Percentiles rank a stretch among this genome's conserved stretches.
phyloP scores from a whole-genome alignment of 2,113 vertebrate genomes.

The Lepus europaeus region DNA sequence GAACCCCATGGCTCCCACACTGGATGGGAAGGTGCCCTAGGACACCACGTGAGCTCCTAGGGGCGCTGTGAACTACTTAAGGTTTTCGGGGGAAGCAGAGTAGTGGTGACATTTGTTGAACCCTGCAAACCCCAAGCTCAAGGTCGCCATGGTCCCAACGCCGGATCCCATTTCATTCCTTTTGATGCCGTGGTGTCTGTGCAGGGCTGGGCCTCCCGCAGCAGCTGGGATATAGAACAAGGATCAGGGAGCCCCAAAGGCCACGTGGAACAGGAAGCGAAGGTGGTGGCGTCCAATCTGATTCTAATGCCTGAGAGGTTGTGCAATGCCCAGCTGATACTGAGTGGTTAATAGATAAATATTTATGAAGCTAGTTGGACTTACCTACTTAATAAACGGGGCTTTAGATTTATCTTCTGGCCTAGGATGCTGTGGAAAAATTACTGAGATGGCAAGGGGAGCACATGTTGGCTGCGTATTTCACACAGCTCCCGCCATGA shows the following conservation, averaged over 20 bases:
- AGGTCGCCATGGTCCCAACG: neutral
- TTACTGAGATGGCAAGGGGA: neutral
- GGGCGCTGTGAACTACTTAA: neutral
- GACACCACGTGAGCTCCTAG: neutral
- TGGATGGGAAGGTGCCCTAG: neutral
- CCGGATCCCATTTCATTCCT: neutral
- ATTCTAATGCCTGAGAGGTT: neutral
- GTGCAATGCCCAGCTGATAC: neutral
- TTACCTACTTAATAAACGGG: neutral
- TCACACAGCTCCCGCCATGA: neutral
- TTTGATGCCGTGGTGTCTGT: neutral
- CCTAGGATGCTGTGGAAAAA: neutral
- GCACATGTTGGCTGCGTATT: neutral
- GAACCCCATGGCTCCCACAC: neutral
- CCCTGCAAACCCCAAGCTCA: neutral
- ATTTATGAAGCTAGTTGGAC: neutral
- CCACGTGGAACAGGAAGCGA: neutral
- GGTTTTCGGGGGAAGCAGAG: neutral
- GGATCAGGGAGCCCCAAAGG: neutral
- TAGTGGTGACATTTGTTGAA: neutral
- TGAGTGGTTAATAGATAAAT: neutral
- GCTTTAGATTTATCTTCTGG: neutral
- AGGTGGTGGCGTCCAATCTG: neutral
- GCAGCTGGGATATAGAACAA: neutral
- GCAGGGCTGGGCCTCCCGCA: slow-evolving; percentile 1